Conservation (phyloP, 1,140 invertebrate genomes). For the Capitella teleta region DNA sequence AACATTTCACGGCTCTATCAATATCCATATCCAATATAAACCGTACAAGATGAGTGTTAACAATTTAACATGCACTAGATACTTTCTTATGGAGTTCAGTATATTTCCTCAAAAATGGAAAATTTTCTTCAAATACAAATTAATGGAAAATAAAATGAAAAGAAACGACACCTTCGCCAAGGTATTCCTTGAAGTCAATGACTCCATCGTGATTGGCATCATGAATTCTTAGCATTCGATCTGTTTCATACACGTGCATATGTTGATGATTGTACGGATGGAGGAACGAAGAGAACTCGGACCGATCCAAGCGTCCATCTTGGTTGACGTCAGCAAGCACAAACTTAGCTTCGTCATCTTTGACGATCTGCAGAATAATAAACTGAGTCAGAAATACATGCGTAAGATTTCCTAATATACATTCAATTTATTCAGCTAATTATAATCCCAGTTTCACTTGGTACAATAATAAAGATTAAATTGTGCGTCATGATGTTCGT, state of each 20-base stretch:
- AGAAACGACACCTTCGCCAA: constrained; percentile 5
- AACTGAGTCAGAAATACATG: too few relatives aligned
- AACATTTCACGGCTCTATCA: constrained; percentile 81
- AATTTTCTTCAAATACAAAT: too few relatives aligned
- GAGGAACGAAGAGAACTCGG: constrained; percentile 79
- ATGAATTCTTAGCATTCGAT: constrained; percentile 73
- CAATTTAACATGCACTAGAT: background rate
- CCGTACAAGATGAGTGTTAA: background rate
- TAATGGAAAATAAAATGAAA: background rate
- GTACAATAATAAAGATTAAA: too few relatives aligned
- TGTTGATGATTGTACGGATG: constrained; percentile 85
- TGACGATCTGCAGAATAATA: constrained; percentile 33
- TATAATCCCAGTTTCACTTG: too few relatives aligned
- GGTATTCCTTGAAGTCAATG: constrained; percentile 7
- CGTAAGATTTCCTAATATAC: too few relatives aligned
- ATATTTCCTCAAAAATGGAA: too few relatives aligned
- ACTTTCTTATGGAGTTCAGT: background rate
- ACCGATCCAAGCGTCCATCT: constrained; percentile 62
- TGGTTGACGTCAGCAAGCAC: constrained; percentile 71
- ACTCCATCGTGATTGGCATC: constrained; percentile 71
- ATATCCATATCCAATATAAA: constrained; percentile 42
- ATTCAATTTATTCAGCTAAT: too few relatives aligned
- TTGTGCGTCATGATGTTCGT: too few relatives aligned
- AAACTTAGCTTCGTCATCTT: constrained; percentile 77
- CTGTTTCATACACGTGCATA: constrained; percentile 74